Evolutionary conservation across 2,888 invertebrate genomes (phyloP), one percentile per base, ranked within the genome.

Genomic region (Drosophila villosipedis): DNA sequence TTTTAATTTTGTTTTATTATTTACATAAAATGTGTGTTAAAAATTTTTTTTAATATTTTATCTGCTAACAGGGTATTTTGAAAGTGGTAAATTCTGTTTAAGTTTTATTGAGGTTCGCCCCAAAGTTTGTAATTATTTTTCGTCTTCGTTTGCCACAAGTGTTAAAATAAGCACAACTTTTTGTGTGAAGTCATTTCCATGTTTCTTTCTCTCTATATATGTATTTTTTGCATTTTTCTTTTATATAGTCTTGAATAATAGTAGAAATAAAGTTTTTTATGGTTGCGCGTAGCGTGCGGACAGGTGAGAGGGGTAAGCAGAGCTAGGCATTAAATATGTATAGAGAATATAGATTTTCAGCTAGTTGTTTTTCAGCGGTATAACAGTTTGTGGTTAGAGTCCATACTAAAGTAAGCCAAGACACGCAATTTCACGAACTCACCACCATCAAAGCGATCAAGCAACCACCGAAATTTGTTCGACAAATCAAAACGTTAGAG

Each of bases 91-190:
- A 52, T 12, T 19, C 9, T 12, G 5, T n/a, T 53, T 25, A 14
- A 12, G n/a, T 30, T 71, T 28, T 50, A 47, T 62, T 67, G 50
- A 49, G 31, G 55, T 70, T 72, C 58, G 39, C 35, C 54, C 73
- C 31, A 52, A 80, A 87, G 88, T 89, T 91, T 87, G 85, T 89
- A 87, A 87, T 87, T 87, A 91, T 90, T 87, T 87, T 90, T 73
- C 75, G 73, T 81, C 75, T 86, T 81, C 72, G 73, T 69, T 76
- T 73, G 86, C 84, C 89, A 68, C 84, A 90, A 86, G 85, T 90
- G 85, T 89, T 84, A 89, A 86, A 90, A 85, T 88, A 89, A 83
- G 73, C 63, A 79, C 70, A 88, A 86, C 79, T 83, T 90, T 82
- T 88, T 90, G 75, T 67, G 71, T 73, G 68, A 81, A 83, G 84